Evolutionary conservation across 2,113 vertebrate species (phyloP).

Genomic region (Glareola pratincola): DNA sequence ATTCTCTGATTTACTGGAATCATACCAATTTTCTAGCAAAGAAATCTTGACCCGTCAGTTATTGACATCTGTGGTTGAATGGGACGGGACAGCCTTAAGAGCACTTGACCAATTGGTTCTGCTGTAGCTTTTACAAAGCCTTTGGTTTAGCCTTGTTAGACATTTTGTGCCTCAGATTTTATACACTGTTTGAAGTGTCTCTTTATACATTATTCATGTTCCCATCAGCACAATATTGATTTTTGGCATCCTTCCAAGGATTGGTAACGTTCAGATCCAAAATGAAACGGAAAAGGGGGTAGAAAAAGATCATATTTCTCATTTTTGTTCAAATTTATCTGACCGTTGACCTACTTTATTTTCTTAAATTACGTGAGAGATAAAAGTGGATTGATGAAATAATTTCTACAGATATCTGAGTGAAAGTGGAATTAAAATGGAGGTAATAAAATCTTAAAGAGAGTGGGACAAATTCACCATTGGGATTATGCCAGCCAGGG

Average conservation of each 20-base stretch:
- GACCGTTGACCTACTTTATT: slow-evolving; percentile 20
- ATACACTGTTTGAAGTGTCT: slow-evolving; percentile 34
- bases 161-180: slow-evolving; percentile 38
- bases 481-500: background rate
- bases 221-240: slow-evolving; percentile 4
- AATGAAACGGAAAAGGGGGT: background rate
- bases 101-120: background rate
- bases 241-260: slow-evolving; percentile 21
- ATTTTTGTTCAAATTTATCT: slow-evolving; percentile 1
- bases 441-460: background rate
- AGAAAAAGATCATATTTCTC: background rate
- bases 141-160: slow-evolving; percentile 38
- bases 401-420: background rate
- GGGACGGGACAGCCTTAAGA: background rate
- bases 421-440: background rate
- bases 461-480: background rate
- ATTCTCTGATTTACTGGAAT: background rate
- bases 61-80: background rate
- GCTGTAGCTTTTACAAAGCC: slow-evolving; percentile 27
- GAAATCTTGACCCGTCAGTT: background rate
- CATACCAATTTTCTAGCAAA: background rate
- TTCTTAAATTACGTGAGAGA: background rate
- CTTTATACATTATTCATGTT: slow-evolving; percentile 54
- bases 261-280: background rate
- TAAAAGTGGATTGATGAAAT: background rate